Evolutionary conservation across 2,888 invertebrate genomes (phyloP).

Genomic region (Troides aeacus): DNA sequence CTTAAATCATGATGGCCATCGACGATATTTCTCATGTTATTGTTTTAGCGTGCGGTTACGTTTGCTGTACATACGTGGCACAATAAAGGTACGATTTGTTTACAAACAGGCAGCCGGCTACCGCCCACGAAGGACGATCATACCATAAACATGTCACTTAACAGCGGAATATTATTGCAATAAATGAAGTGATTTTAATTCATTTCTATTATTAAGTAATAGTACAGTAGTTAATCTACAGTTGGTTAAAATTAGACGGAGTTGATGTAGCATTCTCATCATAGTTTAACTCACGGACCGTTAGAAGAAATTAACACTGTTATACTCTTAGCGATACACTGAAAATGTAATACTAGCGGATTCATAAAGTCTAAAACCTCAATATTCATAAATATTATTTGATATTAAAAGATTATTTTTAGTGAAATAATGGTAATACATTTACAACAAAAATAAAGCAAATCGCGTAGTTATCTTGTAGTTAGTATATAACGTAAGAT

Average conservation of each 20-base stretch:
- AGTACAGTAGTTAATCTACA: no score
- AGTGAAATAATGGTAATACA: no score
- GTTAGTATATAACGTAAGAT: background rate
- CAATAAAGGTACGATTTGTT: slow-evolving; percentile 35
- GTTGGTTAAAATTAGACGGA: no score
- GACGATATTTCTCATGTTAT: slow-evolving; percentile 21
- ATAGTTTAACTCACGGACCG: background rate
- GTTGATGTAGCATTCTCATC: background rate
- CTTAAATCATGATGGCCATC: slow-evolving; percentile 4
- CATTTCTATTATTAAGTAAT: background rate
- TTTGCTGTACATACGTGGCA: slow-evolving; percentile 27
- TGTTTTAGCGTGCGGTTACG: slow-evolving; percentile 27
- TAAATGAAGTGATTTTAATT: background rate
- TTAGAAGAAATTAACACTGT: no score
- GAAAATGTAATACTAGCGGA: no score
- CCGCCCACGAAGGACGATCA: slow-evolving; percentile 22
- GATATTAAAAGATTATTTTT: no score
- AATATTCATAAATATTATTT: no score
- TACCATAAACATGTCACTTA: slow-evolving; percentile 21
- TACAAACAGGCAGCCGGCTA: slow-evolving; percentile 33
- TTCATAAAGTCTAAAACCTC: no score
- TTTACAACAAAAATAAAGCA: background rate
- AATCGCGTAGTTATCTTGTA: background rate
- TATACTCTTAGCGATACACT: no score
- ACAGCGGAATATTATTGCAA: slow-evolving; percentile 3